Conservation (phyloP, 2,797 vertebrate genomes). For the Pangasius mekongensis region DNA sequence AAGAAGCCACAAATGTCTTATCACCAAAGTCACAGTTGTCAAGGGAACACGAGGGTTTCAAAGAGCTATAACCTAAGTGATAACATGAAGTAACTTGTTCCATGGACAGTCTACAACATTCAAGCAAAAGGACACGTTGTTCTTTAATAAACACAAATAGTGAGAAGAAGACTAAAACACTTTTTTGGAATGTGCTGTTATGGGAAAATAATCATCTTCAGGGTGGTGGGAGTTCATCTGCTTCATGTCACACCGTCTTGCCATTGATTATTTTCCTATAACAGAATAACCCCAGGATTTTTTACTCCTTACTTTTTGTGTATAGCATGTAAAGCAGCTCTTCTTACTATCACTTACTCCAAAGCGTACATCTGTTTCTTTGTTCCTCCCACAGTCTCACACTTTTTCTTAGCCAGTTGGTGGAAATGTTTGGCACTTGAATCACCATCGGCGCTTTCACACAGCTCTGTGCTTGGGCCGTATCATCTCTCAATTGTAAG, state of each 20-base stretch:
- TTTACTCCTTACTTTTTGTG: background rate
- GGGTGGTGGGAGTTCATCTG: background rate
- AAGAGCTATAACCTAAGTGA: background rate
- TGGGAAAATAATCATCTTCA: background rate
- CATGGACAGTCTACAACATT: background rate
- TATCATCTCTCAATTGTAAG: too few relatives aligned
- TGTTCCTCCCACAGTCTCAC: background rate
- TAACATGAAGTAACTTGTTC: background rate
- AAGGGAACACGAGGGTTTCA: background rate
- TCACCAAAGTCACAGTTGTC: background rate
- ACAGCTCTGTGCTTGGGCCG: background rate
- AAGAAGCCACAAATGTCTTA: background rate
- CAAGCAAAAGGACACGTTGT: background rate
- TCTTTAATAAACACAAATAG: background rate
- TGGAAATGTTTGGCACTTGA: background rate
- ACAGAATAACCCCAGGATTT: too few relatives aligned
- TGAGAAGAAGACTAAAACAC: background rate
- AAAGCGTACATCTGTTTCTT: background rate
- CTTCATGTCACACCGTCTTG: background rate
- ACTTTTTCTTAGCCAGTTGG: background rate
- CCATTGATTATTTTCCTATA: background rate
- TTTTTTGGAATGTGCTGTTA: background rate
- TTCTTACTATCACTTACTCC: background rate
- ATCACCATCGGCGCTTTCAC: background rate
- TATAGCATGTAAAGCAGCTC: background rate